Evolutionary conservation across 2,113 vertebrate species (phyloP), one percentile per base, ranked within the genome.

Genomic region (Ivindomyrus marchei): DNA sequence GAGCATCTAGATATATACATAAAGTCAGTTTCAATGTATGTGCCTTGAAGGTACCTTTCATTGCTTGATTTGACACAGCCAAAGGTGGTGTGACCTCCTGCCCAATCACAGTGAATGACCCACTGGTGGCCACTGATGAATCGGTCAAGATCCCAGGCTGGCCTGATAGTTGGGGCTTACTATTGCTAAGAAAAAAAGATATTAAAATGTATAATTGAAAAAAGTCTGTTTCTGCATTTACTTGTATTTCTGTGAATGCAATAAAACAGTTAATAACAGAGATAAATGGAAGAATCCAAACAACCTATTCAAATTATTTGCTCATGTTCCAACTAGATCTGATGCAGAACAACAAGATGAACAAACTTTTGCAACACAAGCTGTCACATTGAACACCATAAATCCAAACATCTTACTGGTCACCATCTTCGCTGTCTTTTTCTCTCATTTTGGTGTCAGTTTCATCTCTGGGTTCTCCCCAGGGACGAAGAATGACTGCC

Each of bases 31-130:
- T 46, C 24, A 1, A 24, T 39, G 3, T 5, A 50, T 58, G 39
- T 58, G 31, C 45, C 1, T 80, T 36, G 0, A 80, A 70, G 19
- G 50, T 93, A 96, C 96, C 96, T 95, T 96, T 96, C 95, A 96
- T 96, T 17, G 94, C 95, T 92, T 95, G 95, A 94, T 96, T 96
- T 52, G 94, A 89, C 46, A 93, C 90, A 7, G 93, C 92, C 46
- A 93, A 93, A 91, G 94, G 91, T 56, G 93, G 89, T 10, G 91
- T 90, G 86, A 93, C 91, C 4, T 90, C 90, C 91, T 94, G 95
- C 91, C 95, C 94, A 11, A 93, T 92, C 93, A 94, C 94, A 94
- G 93, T 94, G 89, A 94, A 90, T 0, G 92, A 91, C 89, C 94
- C 95, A 90, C 88, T 21, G 80, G 92, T 88, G 92, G 91, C 87